These are phyloP conservation scores for Philotrypesis tridentata DNA, from an alignment of 1,140 invertebrate species.

Conservation along the genomic window DNA sequence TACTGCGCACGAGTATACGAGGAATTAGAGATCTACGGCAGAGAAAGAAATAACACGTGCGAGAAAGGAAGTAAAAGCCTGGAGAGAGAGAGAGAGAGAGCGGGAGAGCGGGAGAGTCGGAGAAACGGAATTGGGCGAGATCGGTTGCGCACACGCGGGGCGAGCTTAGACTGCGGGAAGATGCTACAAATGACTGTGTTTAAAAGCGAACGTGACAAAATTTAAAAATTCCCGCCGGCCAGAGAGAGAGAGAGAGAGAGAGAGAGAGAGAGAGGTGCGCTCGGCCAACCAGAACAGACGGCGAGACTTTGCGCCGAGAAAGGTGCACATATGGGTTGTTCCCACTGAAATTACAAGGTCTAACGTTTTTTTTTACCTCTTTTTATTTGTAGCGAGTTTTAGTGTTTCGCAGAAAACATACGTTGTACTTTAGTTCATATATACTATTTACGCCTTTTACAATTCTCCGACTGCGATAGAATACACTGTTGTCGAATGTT, in stretches of 20 bases:
- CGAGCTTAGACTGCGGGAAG: slow-evolving; percentile 58
- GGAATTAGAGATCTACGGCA: slow-evolving; percentile 32
- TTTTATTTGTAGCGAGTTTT: background rate
- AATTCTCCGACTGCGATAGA: background rate
- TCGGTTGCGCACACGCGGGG: slow-evolving; percentile 54
- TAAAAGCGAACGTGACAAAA: slow-evolving; percentile 75
- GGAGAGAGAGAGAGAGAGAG: slow-evolving; percentile 22
- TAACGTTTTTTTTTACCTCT: background rate
- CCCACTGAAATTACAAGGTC: slow-evolving; percentile 3
- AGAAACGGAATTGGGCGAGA: slow-evolving; percentile 60
- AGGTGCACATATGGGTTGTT: slow-evolving; percentile 21
- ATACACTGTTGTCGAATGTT: too few species aligned
- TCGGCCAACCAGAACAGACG: slow-evolving; percentile 44
- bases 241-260: too few species aligned
- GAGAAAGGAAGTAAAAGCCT: slow-evolving; percentile 29
- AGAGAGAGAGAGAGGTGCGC: too few species aligned
- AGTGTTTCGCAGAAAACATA: background rate
- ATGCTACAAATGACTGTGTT: slow-evolving; percentile 73
- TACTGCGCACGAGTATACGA: slow-evolving; percentile 46
- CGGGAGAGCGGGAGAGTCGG: slow-evolving; percentile 39
- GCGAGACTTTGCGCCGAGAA: slow-evolving; percentile 42
- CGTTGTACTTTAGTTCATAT: background rate
- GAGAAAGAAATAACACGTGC: slow-evolving; percentile 42
- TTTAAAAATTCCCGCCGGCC: slow-evolving; percentile 67
- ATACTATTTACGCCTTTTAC: background rate